Conservation (phyloP, 2,888 invertebrate species). For the Yponomeuta sedellus region DNA sequence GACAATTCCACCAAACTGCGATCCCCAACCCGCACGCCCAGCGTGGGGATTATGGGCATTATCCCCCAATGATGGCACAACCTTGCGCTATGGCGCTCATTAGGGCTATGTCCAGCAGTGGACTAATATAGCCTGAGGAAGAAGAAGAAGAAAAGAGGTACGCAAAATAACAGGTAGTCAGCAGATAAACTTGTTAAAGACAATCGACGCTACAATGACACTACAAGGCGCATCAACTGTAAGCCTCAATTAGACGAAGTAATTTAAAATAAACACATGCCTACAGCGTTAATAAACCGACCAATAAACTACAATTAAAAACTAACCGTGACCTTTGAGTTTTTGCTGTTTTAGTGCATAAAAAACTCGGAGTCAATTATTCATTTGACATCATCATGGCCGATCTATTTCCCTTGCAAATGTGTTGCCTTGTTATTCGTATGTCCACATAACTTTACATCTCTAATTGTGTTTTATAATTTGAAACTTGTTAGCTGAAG, state of each 20-base stretch:
- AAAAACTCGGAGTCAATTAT: not conserved
- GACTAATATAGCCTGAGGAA: too few species aligned
- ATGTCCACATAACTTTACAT: not conserved
- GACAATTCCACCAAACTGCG: too few species aligned
- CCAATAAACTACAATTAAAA: constrained; percentile 7
- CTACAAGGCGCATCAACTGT: not conserved
- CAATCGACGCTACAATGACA: not conserved
- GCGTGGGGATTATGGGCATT: too few species aligned
- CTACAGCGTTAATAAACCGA: not conserved
- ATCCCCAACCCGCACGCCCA: too few species aligned
- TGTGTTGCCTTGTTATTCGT: not conserved
- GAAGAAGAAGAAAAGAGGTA: too few species aligned
- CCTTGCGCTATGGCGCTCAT: too few species aligned
- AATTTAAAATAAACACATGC: not conserved
- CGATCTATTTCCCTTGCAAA: not conserved
- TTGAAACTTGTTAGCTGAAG: not conserved
- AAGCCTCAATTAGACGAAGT: not conserved
- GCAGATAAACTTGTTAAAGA: not conserved
- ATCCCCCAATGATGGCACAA: too few species aligned
- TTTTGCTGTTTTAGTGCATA: constrained; percentile 1
- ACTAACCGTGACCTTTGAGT: constrained; percentile 9
- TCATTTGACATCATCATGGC: constrained; percentile 1
- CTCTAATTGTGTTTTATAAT: not conserved
- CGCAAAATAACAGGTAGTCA: not conserved
- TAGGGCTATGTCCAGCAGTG: too few species aligned